A percentile compares a stretch with the other conserved stretches of the same genome.
Conservation (phyloP, 2,888 invertebrate genomes). For the Torymus tubicola region DNA sequence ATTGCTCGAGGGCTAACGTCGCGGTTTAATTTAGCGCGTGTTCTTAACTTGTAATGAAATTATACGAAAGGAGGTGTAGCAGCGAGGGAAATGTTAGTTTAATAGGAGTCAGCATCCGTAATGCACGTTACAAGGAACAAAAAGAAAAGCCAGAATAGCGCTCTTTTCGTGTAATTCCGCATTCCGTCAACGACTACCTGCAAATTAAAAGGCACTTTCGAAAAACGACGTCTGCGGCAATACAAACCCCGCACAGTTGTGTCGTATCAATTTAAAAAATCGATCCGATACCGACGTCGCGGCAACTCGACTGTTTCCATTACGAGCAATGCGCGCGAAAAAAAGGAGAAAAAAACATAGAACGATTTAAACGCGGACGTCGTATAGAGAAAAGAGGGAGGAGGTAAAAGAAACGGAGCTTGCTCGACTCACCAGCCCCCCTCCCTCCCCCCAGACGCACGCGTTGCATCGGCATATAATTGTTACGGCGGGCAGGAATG, state of each 20-base stretch:
- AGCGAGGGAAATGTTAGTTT: too few species aligned
- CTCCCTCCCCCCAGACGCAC: neutral
- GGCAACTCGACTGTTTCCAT: neutral
- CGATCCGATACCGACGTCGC: constrained; percentile 2
- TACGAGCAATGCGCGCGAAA: neutral
- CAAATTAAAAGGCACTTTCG: constrained; percentile 11
- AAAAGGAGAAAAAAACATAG: neutral
- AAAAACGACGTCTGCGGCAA: neutral
- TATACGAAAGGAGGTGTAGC: too few species aligned
- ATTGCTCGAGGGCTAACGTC: too few species aligned
- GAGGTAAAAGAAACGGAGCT: neutral
- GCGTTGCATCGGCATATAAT: constrained; percentile 47
- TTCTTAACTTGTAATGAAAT: too few species aligned
- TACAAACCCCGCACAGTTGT: constrained; percentile 2
- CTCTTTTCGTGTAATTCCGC: neutral
- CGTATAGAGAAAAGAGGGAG: neutral
- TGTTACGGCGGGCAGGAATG: constrained; percentile 47
- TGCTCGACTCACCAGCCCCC: too few species aligned
- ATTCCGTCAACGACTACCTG: neutral
- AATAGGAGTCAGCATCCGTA: too few species aligned
- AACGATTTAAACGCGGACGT: constrained; percentile 1
- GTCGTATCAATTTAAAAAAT: constrained; percentile 55
- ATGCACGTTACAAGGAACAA: too few species aligned
- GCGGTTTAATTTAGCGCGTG: too few species aligned
- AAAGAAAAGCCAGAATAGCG: too few species aligned